These are phyloP conservation scores for Abramis brama DNA, from an alignment of 2,113 vertebrate genomes.

Conservation along the genomic window DNA sequence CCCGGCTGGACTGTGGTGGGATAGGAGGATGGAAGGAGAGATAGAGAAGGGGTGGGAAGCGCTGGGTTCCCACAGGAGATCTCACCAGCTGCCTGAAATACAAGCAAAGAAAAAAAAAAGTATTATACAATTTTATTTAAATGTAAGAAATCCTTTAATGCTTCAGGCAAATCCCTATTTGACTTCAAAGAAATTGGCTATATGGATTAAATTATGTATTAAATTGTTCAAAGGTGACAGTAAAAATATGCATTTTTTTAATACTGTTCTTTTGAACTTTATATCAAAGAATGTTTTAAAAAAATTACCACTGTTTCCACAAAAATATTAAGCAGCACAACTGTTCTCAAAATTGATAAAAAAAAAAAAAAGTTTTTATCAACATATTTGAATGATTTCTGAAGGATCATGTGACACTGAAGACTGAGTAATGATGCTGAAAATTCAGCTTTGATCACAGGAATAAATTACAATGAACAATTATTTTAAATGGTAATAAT, in stretches of 20 bases:
- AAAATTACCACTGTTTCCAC: no score
- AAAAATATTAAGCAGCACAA: neutral
- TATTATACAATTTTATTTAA: no score
- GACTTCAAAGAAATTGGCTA: neutral
- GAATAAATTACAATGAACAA: no score
- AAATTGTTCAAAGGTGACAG: neutral
- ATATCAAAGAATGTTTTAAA: neutral
- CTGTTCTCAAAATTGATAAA: neutral
- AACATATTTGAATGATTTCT: neutral
- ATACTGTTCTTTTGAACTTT: neutral
- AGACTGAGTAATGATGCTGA: neutral
- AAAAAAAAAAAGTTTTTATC: neutral
- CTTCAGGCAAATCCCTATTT: neutral
- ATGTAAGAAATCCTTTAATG: neutral
- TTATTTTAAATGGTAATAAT: no score
- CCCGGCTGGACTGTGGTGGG: neutral
- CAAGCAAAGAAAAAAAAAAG: neutral
- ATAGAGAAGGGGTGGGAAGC: constrained; percentile 51
- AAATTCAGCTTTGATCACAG: neutral
- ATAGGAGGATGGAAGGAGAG: constrained; percentile 38
- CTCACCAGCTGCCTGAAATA: constrained; percentile 43
- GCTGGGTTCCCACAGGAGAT: constrained; percentile 51
- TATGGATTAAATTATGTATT: neutral
- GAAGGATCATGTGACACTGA: neutral
- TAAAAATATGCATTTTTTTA: neutral